Conservation (phyloP, 2,113 vertebrate genomes). For the Oreocharis arfaki region DNA sequence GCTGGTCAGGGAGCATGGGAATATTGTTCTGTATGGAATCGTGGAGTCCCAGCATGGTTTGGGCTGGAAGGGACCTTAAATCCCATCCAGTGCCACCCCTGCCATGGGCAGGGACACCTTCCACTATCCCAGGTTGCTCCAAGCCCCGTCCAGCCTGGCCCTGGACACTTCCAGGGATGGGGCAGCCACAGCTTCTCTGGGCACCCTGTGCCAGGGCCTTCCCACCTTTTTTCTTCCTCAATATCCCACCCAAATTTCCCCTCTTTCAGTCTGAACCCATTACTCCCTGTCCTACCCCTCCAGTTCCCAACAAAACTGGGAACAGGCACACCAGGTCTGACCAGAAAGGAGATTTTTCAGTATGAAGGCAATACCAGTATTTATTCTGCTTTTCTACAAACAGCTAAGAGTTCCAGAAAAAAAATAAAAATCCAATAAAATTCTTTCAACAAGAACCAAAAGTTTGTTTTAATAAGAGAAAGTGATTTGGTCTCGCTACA, state of each 20-base stretch:
- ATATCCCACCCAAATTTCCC: neutral
- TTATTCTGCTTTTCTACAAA: neutral
- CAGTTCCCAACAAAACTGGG: neutral
- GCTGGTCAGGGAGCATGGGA: neutral
- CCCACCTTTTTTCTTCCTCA: neutral
- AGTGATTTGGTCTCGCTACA: neutral
- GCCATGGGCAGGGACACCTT: neutral
- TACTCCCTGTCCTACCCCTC: too few species aligned
- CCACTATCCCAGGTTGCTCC: rapidly evolving
- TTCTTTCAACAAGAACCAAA: neutral
- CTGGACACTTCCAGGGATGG: neutral
- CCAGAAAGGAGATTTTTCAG: neutral
- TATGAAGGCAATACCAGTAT: neutral
- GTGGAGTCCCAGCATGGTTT: neutral
- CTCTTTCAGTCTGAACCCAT: neutral
- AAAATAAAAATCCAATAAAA: neutral
- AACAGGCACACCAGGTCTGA: neutral
- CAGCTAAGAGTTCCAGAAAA: neutral
- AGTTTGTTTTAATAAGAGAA: neutral
- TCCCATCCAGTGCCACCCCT: neutral
- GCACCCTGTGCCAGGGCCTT: neutral
- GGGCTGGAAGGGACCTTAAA: neutral
- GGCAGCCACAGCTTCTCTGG: neutral
- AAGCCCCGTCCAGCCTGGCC: rapidly evolving
- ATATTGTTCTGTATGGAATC: neutral